Base-by-base conservation (phyloP, 2,888 invertebrate genomes). In the Heliconius ethilla region DNA sequence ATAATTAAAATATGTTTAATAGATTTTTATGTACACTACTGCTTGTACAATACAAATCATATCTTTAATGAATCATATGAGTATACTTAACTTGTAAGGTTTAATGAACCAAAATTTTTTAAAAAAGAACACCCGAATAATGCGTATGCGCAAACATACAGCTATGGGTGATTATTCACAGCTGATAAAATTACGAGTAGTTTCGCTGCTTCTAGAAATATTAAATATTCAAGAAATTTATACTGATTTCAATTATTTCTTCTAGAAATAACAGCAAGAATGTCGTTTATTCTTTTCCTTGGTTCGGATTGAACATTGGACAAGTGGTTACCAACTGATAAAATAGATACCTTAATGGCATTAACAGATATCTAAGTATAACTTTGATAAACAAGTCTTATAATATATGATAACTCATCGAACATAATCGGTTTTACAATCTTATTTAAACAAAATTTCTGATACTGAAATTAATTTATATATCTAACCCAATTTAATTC, bases 381-480 rank as follows among this genome's bases (percentile, higher is more conserved):
- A 40, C 11, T 40, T 69, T 69, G 69, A 69, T 69, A 40, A 69
- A 25, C 69, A 40, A 40, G 40, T 25, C 69, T 67, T n/a, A 37
- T 67, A 33, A 37, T 37, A 37, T n/a, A 37, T 67, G 66, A 37
- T 37, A 67, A n/a, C 37, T 69, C 69, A 15, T 45, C 67, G 25
- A 69, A 15, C 40, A 27, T 40, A 25, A 69, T 69, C 40, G 15
- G 15, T 69, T n/a, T 25, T 6, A 40, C 69, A 40, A 40, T 37
- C 11, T 25, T 40, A 25, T 69, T 69, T 69, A 7, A 45, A 40
- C 40, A 25, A 67, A 11, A 37, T 40, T 27, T 27, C 63, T 15
- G 27, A 6, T 27, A 15, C 2, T 27, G 1, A 63, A 29, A 63
- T 27, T 63, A 63, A 27, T 27, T 1, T 63, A 3, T 63, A 10